Percentiles rank a stretch among this genome's conserved stretches.
These are phyloP conservation scores for Falco naumanni DNA, from an alignment of 2,797 vertebrate genomes.

Conservation along the genomic window DNA sequence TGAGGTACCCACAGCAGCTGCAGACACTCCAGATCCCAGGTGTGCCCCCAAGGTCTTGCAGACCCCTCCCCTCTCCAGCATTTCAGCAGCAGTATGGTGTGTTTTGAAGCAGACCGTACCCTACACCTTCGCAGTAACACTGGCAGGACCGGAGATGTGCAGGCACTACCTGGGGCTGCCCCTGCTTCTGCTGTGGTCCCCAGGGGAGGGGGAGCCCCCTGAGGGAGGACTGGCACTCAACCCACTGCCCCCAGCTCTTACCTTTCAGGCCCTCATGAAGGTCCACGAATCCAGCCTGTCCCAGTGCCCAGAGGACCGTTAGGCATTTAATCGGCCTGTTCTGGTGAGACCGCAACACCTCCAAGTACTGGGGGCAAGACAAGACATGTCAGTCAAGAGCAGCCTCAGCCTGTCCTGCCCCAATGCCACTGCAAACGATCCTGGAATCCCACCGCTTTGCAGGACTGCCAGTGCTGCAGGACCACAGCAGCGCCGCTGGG, in stretches of 20 bases:
- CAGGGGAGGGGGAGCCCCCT: background rate
- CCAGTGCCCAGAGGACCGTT: slow-evolving; percentile 95
- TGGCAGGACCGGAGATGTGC: accelerated
- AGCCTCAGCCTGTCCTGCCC: background rate
- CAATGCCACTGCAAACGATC: background rate
- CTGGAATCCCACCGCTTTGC: background rate
- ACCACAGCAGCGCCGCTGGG: accelerated
- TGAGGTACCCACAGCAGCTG: background rate
- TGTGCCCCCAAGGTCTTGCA: accelerated
- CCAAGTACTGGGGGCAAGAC: slow-evolving; percentile 84
- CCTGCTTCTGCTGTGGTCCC: background rate
- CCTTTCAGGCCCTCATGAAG: slow-evolving; percentile 93
- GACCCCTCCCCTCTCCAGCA: background rate
- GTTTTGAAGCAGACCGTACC: background rate
- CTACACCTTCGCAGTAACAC: accelerated
- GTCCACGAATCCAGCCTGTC: slow-evolving; percentile 90
- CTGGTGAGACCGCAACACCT: slow-evolving; percentile 90
- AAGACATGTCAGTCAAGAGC: accelerated
- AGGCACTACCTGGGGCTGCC: accelerated
- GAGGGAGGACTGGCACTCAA: accelerated
- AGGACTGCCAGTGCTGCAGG: too few relatives aligned
- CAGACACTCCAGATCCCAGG: background rate
- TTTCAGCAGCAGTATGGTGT: accelerated
- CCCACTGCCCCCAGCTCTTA: background rate
- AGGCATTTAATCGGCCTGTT: slow-evolving; percentile 89